These are phyloP conservation scores for Anomalospiza imberbis DNA, from an alignment of 2,797 vertebrate species.

Conservation along the genomic window DNA sequence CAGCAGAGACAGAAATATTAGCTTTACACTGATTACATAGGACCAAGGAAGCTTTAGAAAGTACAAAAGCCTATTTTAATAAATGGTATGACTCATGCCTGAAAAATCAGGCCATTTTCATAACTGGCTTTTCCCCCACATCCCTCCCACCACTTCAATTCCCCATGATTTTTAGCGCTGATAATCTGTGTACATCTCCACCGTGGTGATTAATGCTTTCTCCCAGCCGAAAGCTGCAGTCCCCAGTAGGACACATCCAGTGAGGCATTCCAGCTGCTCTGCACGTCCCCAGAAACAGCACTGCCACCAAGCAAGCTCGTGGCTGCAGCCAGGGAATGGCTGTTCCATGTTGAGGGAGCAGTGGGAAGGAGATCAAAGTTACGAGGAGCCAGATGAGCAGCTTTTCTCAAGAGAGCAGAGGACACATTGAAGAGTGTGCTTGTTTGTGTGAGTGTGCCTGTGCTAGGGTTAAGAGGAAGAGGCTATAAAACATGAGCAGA, in stretches of 20 bases:
- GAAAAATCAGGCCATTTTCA: slow-evolving; percentile 50
- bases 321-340: background rate
- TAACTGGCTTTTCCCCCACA: slow-evolving; percentile 20
- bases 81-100: slow-evolving; percentile 40
- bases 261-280: background rate
- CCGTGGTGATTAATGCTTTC: background rate
- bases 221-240: background rate
- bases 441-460: background rate
- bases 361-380: background rate
- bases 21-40: slow-evolving; percentile 4
- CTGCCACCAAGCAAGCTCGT: background rate
- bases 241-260: background rate
- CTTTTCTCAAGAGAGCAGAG: background rate
- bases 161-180: background rate
- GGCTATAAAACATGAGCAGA: background rate
- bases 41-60: background rate
- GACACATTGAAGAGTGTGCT: background rate
- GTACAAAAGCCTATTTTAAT: slow-evolving; percentile 46
- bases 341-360: background rate
- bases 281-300: background rate
- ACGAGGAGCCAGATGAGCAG: background rate
- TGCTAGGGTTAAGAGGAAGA: background rate
- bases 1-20: slow-evolving; percentile 7
- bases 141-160: slow-evolving; percentile 27
- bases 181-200: slow-evolving; percentile 1